Evolutionary conservation across 2,113 vertebrate species (phyloP).

Genomic region (Prietella phreatophila): DNA sequence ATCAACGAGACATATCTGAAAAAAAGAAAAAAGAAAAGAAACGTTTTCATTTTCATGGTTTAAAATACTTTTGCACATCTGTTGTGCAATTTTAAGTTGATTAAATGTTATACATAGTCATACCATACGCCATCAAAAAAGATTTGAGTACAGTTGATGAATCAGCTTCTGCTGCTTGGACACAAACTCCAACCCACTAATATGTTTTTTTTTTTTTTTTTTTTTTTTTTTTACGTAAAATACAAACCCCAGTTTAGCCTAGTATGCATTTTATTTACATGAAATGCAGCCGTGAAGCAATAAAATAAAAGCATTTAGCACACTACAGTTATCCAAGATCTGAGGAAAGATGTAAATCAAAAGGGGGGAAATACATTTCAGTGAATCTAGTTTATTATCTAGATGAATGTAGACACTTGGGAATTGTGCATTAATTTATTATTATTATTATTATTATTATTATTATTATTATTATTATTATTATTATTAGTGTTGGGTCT

Average conservation of each 20-base stretch:
- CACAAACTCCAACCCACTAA: neutral
- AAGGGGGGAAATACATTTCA: neutral
- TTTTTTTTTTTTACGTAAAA: neutral
- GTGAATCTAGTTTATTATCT: neutral
- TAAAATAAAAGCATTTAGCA: neutral
- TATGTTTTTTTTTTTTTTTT: neutral
- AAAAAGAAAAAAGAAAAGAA: neutral
- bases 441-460: too few species aligned
- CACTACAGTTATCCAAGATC: neutral
- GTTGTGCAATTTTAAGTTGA: neutral
- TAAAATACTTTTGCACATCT: neutral
- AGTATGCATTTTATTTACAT: neutral
- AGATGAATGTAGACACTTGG: neutral
- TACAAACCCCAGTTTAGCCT: neutral
- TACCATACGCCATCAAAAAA: neutral
- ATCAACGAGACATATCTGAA: neutral
- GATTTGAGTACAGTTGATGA: neutral
- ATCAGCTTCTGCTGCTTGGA: neutral
- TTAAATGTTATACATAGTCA: too few species aligned
- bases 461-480: too few species aligned
- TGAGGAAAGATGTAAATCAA: neutral
- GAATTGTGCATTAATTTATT: too few species aligned
- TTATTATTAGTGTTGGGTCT: too few species aligned
- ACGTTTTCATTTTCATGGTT: neutral
- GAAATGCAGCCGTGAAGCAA: neutral